phyloP scores from a whole-genome alignment of 2,888 invertebrate genomes.

The Alentia gelatinosa region DNA sequence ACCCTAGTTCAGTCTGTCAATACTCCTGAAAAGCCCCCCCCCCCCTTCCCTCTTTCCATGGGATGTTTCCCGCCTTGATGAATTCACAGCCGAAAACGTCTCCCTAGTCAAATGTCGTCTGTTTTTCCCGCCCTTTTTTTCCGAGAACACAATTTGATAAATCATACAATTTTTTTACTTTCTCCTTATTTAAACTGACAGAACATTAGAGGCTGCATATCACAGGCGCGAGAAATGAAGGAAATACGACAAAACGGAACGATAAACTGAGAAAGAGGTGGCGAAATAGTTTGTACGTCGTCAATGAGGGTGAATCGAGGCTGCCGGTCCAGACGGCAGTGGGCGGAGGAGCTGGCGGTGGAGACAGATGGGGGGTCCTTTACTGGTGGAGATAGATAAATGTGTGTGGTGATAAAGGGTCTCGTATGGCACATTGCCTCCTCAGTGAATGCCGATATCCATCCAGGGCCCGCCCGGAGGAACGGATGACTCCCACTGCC shows the following conservation, averaged over 20 bases:
- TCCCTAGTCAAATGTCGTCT: background rate
- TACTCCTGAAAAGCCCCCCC: too few species aligned
- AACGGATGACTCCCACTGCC: background rate
- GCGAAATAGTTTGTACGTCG: background rate
- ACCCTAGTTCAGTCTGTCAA: background rate
- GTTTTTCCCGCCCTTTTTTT: background rate
- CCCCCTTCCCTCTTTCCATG: too few species aligned
- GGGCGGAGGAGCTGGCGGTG: background rate
- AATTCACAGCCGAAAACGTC: background rate
- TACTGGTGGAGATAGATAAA: background rate
- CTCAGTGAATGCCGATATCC: slow-evolving; percentile 16
- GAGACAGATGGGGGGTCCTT: background rate
- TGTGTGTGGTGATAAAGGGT: slow-evolving; percentile 11
- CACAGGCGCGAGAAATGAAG: background rate
- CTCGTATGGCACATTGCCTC: slow-evolving; percentile 17
- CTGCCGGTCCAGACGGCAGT: too few species aligned
- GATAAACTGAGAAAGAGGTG: background rate
- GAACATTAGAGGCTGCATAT: background rate
- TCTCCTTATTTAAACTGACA: background rate
- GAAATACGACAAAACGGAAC: background rate
- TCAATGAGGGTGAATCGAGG: background rate
- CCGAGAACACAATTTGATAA: background rate
- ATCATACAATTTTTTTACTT: background rate
- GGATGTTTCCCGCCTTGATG: background rate
- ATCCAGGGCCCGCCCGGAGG: background rate